Conservation (phyloP, 2,888 invertebrate species). For the Parochlus steinenii region DNA sequence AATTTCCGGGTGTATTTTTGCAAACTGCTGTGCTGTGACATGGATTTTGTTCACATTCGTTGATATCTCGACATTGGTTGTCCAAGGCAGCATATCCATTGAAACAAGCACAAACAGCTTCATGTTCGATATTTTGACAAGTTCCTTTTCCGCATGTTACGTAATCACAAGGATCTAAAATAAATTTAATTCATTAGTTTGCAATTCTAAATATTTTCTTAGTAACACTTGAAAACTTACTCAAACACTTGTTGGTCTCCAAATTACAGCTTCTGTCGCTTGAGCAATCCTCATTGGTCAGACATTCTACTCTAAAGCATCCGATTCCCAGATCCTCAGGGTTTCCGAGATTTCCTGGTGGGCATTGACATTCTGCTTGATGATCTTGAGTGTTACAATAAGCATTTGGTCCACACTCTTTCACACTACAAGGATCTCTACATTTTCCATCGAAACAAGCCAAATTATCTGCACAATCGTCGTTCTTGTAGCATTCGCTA, state of each 20-base stretch:
- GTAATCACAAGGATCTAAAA: slow-evolving; percentile 62
- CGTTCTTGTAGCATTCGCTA: slow-evolving; percentile 55
- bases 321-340: slow-evolving; percentile 58
- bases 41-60: slow-evolving; percentile 63
- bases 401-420: slow-evolving; percentile 61
- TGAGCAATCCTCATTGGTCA: slow-evolving; percentile 57
- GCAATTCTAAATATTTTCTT: no score
- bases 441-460: slow-evolving; percentile 63
- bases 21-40: slow-evolving; percentile 64
- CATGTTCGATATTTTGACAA: slow-evolving; percentile 57
- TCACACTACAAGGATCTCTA: slow-evolving; percentile 58
- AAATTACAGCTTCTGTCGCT: slow-evolving; percentile 57
- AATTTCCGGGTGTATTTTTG: slow-evolving; percentile 62
- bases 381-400: slow-evolving; percentile 58
- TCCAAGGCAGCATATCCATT: slow-evolving; percentile 51
- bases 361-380: slow-evolving; percentile 55
- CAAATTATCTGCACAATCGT: slow-evolving; percentile 57
- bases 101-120: slow-evolving; percentile 55
- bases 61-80: slow-evolving; percentile 57
- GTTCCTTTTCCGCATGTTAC: slow-evolving; percentile 64
- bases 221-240: slow-evolving; percentile 36
- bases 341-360: slow-evolving; percentile 68
- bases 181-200: slow-evolving; percentile 12
- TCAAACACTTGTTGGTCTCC: slow-evolving; percentile 59
- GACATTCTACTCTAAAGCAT: slow-evolving; percentile 79